Evolutionary conservation across 2,113 vertebrate species (phyloP).

Genomic region (Chaetura pelagica): DNA sequence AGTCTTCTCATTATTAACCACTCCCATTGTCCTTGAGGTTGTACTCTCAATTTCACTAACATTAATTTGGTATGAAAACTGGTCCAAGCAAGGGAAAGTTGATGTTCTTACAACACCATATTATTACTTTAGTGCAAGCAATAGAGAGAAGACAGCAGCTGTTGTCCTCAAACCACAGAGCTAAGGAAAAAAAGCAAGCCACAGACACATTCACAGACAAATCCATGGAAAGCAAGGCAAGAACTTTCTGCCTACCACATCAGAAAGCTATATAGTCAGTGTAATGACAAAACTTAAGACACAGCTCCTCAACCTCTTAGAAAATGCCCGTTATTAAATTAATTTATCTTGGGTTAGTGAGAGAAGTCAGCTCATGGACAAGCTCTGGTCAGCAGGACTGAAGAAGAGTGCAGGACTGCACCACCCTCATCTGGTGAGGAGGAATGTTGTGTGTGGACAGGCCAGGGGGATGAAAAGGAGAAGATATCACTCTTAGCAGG

Average conservation of each 20-base stretch:
- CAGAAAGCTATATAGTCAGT: background rate
- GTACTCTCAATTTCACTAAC: background rate
- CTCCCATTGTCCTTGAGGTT: background rate
- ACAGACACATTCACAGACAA: background rate
- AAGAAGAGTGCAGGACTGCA: background rate
- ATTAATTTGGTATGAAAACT: background rate
- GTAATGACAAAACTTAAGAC: background rate
- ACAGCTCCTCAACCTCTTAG: background rate
- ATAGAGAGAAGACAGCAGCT: background rate
- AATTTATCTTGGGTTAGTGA: background rate
- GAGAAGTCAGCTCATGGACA: background rate
- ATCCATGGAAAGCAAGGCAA: background rate
- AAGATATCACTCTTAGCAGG: background rate
- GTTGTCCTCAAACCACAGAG: background rate
- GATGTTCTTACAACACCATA: background rate
- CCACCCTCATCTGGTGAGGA: background rate
- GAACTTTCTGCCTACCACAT: background rate
- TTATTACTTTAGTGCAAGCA: background rate
- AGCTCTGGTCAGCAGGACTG: background rate
- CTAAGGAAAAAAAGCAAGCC: background rate
- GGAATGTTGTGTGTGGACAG: background rate
- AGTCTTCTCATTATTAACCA: background rate
- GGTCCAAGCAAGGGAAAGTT: background rate
- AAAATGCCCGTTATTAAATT: background rate
- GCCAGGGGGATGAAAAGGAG: background rate